Base-by-base conservation (phyloP, 2,888 invertebrate genomes). In the Sphecodes monilicornis region DNA sequence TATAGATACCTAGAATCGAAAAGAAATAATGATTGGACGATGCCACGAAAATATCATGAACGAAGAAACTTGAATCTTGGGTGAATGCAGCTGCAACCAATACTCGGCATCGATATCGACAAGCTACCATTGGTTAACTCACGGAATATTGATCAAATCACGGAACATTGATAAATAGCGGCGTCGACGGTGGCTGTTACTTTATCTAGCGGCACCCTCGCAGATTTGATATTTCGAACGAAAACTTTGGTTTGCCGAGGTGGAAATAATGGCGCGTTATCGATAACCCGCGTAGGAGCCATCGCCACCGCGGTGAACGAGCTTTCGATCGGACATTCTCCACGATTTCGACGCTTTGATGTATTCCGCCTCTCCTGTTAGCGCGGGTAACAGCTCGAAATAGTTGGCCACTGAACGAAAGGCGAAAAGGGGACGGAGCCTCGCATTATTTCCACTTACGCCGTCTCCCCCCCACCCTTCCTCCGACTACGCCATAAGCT, bases 321-420 rank as follows among this genome's bases (percentile, higher is more conserved):
- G 80, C 80, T 78, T 54, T 81, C 81, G 80, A 81, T 84, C 78
- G 82, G 79, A 77, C 69, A 32, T 86, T 76, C 54, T 69, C 39
- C 57, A 36, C 80, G 80, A 86, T 78, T 81, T 82, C 82, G 74
- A 78, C 26, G 79, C 86, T 86, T 81, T 83, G 79, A 86, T 83
- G 83, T 86, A 78, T 83, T 80, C 83, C 86, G 83, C 82, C 83
- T 80, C 83, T 78, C 86, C 81, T 81, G 86, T 86, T 86, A 87
- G 76, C 78, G 69, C 50, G 69, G 71, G 32, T 78, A 80, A 73
- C 77, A 78, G 76, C 60, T 64, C 73, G 83, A 80, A 79, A 82
- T 78, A 78, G 82, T 79, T 86, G 77, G 86, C 64, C 41, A 39
- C 39, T 36, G 70, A 16, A 73, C 76, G 82, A 72, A 78, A 66